These are phyloP conservation scores for Perodicticus potto DNA, from an alignment of 2,797 vertebrate genomes.

Conservation along the genomic window DNA sequence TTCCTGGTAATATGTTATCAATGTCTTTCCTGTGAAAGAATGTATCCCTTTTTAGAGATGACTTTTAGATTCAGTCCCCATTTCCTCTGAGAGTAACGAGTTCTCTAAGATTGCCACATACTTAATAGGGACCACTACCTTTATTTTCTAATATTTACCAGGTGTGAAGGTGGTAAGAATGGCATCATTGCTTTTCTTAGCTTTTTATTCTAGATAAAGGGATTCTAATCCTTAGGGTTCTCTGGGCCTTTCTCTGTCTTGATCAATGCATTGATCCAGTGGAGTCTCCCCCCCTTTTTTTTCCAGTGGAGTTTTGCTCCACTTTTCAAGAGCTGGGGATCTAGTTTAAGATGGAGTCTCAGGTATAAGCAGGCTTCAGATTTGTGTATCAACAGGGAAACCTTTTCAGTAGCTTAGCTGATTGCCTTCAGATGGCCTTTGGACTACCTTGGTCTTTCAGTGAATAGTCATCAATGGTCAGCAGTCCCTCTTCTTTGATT, in stretches of 20 bases:
- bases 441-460: not conserved
- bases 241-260: not conserved
- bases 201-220: not conserved
- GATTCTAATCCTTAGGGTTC: not conserved
- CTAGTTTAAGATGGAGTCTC: not conserved
- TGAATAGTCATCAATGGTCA: constrained; percentile 24
- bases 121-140: not conserved
- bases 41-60: not conserved
- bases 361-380: not conserved
- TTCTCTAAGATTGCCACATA: not conserved
- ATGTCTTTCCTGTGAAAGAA: not conserved
- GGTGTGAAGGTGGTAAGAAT: not conserved
- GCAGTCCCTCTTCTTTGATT: constrained; percentile 49
- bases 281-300: not conserved
- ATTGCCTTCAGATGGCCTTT: constrained; percentile 32
- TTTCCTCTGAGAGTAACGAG: not conserved
- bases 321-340: not conserved
- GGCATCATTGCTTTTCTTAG: not conserved
- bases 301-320: not conserved
- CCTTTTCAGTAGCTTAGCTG: not conserved
- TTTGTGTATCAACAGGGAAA: constrained; percentile 31
- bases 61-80: not conserved
- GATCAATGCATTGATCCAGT: not conserved
- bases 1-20: not conserved
- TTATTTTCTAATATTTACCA: not conserved